Conservation (phyloP, 2,888 invertebrate species). For the Schizotus pectinicornis region DNA sequence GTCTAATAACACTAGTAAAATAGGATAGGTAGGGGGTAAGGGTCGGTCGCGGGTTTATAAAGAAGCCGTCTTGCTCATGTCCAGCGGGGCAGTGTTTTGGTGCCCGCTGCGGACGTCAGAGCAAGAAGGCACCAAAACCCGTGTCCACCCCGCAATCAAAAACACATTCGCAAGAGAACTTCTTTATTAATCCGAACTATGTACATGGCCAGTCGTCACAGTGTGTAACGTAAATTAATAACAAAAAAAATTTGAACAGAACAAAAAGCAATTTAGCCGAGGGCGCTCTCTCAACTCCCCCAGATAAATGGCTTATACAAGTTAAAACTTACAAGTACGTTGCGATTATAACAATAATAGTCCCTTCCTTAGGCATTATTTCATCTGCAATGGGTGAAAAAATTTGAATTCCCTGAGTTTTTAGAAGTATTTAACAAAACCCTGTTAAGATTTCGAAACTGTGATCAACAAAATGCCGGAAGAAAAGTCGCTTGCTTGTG, state of each 20-base stretch:
- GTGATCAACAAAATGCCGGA: conserved; percentile 23
- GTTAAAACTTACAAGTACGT: no score
- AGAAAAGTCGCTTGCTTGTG: conserved; percentile 24
- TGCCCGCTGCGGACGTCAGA: conserved; percentile 59
- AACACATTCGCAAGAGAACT: conserved; percentile 60
- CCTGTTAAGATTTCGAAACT: not conserved
- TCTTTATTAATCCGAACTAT: conserved; percentile 54
- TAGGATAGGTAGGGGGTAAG: conserved; percentile 21
- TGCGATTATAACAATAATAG: no score
- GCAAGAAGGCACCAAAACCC: conserved; percentile 67
- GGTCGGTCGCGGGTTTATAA: conserved; percentile 52
- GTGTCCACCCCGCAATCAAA: conserved; percentile 59
- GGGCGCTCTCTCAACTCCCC: not conserved
- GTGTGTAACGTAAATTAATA: conserved; percentile 12
- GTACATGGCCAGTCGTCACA: conserved; percentile 40
- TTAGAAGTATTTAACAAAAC: conserved; percentile 2
- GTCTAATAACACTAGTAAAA: not conserved
- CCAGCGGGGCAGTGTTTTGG: conserved; percentile 61
- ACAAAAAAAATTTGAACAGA: conserved; percentile 15
- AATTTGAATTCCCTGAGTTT: conserved; percentile 28
- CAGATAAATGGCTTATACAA: no score
- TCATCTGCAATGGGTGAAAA: conserved; percentile 19
- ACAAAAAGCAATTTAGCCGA: conserved; percentile 13
- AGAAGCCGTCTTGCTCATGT: conserved; percentile 60
- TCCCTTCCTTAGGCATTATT: conserved; percentile 32